phyloP scores from a whole-genome alignment of 2,888 invertebrate genomes.

The Actias luna region DNA sequence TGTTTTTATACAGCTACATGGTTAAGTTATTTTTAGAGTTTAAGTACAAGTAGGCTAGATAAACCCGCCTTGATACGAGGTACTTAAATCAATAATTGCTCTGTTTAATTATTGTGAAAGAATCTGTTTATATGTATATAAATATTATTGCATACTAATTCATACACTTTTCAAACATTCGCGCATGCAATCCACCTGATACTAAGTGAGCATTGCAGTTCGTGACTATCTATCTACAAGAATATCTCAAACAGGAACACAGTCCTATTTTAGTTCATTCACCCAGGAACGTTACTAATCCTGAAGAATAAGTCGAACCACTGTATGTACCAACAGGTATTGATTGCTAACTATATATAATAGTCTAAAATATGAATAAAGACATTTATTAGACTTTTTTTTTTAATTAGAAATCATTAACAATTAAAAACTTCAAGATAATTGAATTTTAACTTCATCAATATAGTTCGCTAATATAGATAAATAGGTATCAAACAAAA shows the following conservation, averaged over 20 bases:
- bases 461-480: no score
- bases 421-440: no score
- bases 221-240: slow-evolving; percentile 3
- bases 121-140: background rate
- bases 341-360: background rate
- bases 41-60: background rate
- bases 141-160: background rate
- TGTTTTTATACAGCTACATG: background rate
- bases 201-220: background rate
- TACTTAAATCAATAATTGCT: background rate
- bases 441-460: no score
- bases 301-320: background rate
- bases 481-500: background rate
- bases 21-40: background rate
- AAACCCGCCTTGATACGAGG: background rate
- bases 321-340: background rate
- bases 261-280: background rate
- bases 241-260: background rate
- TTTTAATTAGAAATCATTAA: no score
- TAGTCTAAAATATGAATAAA: no score
- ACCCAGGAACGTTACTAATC: background rate
- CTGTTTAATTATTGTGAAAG: background rate
- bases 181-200: background rate
- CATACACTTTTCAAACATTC: no score
- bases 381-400: no score